Conservation (phyloP, 2,888 invertebrate species). For the Melangyna quadrimaculata region DNA sequence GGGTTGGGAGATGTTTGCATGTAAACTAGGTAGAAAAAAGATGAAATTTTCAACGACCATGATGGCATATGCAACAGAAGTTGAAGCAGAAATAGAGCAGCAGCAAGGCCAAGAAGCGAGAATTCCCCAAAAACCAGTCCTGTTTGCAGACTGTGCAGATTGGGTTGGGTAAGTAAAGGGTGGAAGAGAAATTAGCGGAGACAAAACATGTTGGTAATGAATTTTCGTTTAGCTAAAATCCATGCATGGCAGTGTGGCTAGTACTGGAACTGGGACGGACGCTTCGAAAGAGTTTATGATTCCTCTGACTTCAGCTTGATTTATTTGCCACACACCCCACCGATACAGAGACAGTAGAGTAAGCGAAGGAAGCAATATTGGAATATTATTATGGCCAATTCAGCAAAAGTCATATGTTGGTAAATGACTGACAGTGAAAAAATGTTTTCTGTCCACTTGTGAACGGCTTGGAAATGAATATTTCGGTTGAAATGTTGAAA, state of each 20-base stretch:
- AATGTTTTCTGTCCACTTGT: conserved; percentile 13
- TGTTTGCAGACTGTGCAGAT: neutral
- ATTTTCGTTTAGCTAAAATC: neutral
- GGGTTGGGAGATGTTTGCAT: neutral
- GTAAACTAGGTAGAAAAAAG: conserved; percentile 10
- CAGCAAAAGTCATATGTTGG: conserved; percentile 28
- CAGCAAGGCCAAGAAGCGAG: too few species aligned
- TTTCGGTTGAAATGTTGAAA: neutral
- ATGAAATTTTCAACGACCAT: conserved; percentile 11
- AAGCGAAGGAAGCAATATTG: conserved; percentile 27
- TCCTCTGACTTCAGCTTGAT: neutral
- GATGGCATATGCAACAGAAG: neutral
- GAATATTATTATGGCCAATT: conserved; percentile 7
- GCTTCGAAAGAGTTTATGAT: neutral
- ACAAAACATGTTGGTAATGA: neutral
- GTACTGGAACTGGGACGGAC: too few species aligned
- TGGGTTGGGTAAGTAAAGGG: neutral
- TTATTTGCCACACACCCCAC: neutral
- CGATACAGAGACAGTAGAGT: neutral
- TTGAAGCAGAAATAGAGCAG: neutral
- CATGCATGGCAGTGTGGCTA: neutral
- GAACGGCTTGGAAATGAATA: neutral
- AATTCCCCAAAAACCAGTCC: neutral
- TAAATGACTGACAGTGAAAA: conserved; percentile 6
- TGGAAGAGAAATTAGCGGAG: too few species aligned